Evolutionary conservation across 1,140 invertebrate species (phyloP).

Genomic region (Physella acuta): DNA sequence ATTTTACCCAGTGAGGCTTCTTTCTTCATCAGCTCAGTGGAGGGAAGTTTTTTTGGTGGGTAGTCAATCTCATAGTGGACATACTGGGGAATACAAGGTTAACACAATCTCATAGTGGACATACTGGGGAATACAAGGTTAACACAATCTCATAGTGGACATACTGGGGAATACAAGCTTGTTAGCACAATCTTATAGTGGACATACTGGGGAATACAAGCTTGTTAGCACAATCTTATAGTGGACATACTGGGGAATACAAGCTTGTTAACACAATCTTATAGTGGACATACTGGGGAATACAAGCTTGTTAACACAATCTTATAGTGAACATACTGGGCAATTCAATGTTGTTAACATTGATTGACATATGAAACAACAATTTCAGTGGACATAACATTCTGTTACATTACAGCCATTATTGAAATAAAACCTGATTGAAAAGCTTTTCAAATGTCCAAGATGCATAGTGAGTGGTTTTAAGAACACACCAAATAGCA

Average conservation of each 20-base stretch:
- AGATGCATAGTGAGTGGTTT: too few species aligned
- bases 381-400: too few species aligned
- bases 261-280: background rate
- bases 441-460: too few species aligned
- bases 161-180: background rate
- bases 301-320: background rate
- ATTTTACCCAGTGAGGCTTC: constrained; percentile 37
- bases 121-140: background rate
- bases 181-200: background rate
- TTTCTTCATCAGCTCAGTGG: constrained; percentile 36
- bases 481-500: too few species aligned
- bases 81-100: constrained; percentile 63
- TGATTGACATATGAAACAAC: background rate
- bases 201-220: background rate
- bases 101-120: background rate
- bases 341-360: background rate
- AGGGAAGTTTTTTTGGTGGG: constrained; percentile 45
- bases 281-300: background rate
- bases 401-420: too few species aligned
- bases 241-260: constrained; percentile 73
- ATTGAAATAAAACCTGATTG: too few species aligned
- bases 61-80: constrained; percentile 91
- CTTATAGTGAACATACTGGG: background rate
- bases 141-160: background rate
- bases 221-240: constrained; percentile 81